Base-by-base conservation (phyloP, 2,113 vertebrate genomes). In the Malurus cyaneus region DNA sequence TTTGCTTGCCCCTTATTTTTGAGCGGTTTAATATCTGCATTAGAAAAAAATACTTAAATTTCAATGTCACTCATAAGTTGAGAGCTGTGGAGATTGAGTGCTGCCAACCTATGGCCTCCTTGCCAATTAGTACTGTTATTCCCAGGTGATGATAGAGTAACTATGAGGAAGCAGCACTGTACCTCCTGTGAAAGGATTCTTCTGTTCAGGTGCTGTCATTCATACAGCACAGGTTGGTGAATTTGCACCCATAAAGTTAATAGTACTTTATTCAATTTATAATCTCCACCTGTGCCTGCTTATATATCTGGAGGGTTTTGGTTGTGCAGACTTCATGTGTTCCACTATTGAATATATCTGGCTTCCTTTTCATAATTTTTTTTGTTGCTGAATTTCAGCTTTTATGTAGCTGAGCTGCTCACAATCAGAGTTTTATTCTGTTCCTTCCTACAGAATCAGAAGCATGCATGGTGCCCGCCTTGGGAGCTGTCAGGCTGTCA, bases 391-490 rank as follows among this genome's bases (percentile, higher is more conserved):
- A 85, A 47, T 86, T 80, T 81, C 44, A 89, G 15, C 29, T 62
- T 83, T 28, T 36, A 14, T 42, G 19, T 20, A 91, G 32, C 28
- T 32, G 73, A 61, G 44, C 32, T 65, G 18, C 23, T 85, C 42
- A 12, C 25, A 86, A 64, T 54, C 29, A 67, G 26, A 62, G 11
- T 24, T 80, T 86, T 59, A 41, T 59, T 92, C 34, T 49, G 8
- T 53, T 87, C 16, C 16, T 88, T 54, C 19, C 47, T 89, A 39
- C 14, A 32, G 28, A 72, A 69, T 42, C 42, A 71, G 61, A 61
- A 34, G 80, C n/a, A 18, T 1, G 1, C 0, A 2, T 2, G 3
- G 42, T 64, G 9, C 23, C 1, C 0, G 36, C 46, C 24, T 41
- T 4, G 8, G 29, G 57, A 54, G 34, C 32, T 39, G 62, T n/a